Evolutionary conservation across 2,797 vertebrate species (phyloP).

Genomic region (Leucoraja ocellata): DNA sequence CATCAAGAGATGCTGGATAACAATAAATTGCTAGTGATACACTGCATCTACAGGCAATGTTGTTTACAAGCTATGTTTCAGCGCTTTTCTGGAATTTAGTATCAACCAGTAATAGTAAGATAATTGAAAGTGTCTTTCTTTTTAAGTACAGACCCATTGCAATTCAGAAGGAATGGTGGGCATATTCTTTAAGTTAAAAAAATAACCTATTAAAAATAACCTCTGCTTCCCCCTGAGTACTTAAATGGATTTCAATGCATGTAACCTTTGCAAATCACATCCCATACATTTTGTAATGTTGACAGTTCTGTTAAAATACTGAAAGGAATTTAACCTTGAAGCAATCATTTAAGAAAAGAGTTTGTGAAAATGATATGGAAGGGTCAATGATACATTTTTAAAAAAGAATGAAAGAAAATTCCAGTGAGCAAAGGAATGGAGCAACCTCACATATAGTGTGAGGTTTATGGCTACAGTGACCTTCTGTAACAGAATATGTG

Average conservation of each 20-base stretch:
- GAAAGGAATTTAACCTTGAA: conserved; percentile 16
- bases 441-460: background rate
- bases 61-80: background rate
- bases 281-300: background rate
- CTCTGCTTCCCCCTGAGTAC: background rate
- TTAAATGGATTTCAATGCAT: conserved; percentile 1
- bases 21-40: background rate
- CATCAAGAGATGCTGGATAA: background rate
- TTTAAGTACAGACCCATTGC: background rate
- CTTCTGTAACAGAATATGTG: background rate
- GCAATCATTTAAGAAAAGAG: background rate
- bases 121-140: background rate
- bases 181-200: background rate
- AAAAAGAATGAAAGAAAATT: background rate
- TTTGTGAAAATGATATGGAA: background rate
- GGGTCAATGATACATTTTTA: background rate
- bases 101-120: background rate
- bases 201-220: background rate
- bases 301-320: conserved; percentile 5
- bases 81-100: background rate
- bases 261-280: conserved; percentile 13
- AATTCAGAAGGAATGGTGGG: background rate
- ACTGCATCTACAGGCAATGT: background rate
- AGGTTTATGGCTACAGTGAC: background rate
- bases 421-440: background rate